Base-by-base conservation (phyloP, 23 tunicate genomes). In the Ascidia mentula region DNA sequence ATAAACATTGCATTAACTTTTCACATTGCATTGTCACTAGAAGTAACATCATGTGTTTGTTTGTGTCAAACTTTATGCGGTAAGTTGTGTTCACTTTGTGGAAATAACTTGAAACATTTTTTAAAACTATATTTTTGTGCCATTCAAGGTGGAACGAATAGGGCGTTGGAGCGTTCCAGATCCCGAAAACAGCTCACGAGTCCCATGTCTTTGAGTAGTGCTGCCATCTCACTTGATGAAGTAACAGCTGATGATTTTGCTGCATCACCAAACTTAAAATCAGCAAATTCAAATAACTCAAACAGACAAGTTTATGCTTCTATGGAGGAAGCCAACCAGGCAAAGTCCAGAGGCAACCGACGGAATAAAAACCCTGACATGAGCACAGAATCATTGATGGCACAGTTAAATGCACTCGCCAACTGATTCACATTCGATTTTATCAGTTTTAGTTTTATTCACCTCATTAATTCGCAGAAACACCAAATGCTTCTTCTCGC, bases 101-200 rank as follows among this genome's bases (percentile, higher is more conserved):
- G n/a, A n/a, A n/a, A n/a, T 15, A 42, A 42, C 53, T 42, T 42
- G 53, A 42, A 42, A 53, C 7, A 26, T 5, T n/a, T n/a, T n/a
- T n/a, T n/a, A n/a, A n/a, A n/a, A n/a, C n/a, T n/a, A n/a, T n/a
- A n/a, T n/a, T n/a, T n/a, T n/a, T 32, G 26, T n/a, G 32, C 26
- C 26, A 79, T 72, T 7, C n/a, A 33, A 40, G 76, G 40, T 9
- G 96, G 96, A 12, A 89, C 74, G 37, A 42, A 77, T 40, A 72
- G 95, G 34, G 95, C 84, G 28, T 24, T 89, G 31, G 88, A 89
- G 36, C 46, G 95, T 31, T 89, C 95, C 0, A 84, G 95, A n/a
- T 89, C 95, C 8, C 80, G 95, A 0, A 69, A 85, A 0, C 96
- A 80, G 26, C 80, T 80, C 13, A 40, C 65, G 31, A 77, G 89